Evolutionary conservation across 2,797 vertebrate genomes (phyloP), one percentile per base, ranked within the genome.

Genomic region (Oreochromis grahami): DNA sequence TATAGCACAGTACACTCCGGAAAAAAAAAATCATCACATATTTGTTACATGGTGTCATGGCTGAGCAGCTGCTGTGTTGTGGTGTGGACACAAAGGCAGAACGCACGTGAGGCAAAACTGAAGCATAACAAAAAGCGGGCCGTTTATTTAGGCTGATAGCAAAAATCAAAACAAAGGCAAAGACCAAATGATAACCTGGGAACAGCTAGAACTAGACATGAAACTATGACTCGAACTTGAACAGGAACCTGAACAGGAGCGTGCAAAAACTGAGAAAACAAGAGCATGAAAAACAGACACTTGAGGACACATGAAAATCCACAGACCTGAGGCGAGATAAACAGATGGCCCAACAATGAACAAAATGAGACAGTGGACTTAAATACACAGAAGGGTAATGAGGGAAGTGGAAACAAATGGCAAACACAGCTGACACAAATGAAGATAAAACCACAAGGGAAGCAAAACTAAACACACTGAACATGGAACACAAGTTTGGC

Each of bases 1-100:
- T 65, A 14, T 45, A 45, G 65, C 5, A 0, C 8, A 45, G 5
- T 45, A 19, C 5, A 29, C 5, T 29, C 3, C 0, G 0, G 21
- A 2, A 15, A 15, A 41, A 2, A 21, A 51, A 26, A 43, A 17
- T 2, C 0, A 43, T 43, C 56, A 34, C 56, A 60, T 34, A 60
- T 60, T 60, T 34, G 29, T 60, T 60, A 0, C 56, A 34, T 12
- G 3, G 56, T 60, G 32, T 60, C 56, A 60, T 11, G 56, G 17
- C 9, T 36, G 32, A 60, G 17, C 5, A 34, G 56, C 56, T 2
- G 3, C 29, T 36, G 32, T n/a, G 32, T n/a, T 12, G 32, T 36
- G 17, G 34, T 60, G 56, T 60, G 32, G 32, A 60, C 32, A 34
- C 56, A 36, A 60, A 60, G 56, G 56, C 56, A 36, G 56, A 36